phyloP scores from a whole-genome alignment of 2,888 invertebrate species.

The Thereva nobilitata region DNA sequence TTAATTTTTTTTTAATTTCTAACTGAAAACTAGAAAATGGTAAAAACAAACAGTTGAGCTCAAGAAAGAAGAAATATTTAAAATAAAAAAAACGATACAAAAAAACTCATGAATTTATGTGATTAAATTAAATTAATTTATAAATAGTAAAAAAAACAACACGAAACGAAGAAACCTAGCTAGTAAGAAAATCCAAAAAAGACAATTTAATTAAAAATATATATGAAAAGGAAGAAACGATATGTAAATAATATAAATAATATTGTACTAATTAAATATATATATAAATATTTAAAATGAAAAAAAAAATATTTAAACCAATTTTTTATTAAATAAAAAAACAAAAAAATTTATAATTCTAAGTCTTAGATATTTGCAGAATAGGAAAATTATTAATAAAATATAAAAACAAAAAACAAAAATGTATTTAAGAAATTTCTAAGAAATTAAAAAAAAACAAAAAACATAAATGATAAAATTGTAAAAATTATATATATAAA shows the following conservation, averaged over 20 bases:
- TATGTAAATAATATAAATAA: conserved; percentile 30
- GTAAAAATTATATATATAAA: too few relatives aligned
- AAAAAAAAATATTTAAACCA: conserved; percentile 17
- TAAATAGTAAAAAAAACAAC: conserved; percentile 18
- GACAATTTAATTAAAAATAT: conserved; percentile 33
- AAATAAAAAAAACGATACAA: conserved; percentile 5
- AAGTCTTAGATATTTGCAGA: conserved; percentile 22
- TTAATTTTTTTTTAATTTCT: too few relatives aligned
- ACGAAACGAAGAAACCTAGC: conserved; percentile 3
- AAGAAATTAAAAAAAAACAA: too few relatives aligned
- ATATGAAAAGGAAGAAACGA: neutral
- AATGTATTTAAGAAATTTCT: too few relatives aligned
- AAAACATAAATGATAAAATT: too few relatives aligned
- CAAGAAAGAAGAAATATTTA: conserved; percentile 16
- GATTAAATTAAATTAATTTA: conserved; percentile 23
- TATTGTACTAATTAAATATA: conserved; percentile 11
- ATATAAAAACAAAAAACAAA: neutral
- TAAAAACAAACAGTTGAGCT: conserved; percentile 18
- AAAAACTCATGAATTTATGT: conserved; percentile 37
- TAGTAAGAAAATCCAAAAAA: conserved; percentile 23
- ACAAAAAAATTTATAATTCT: conserved; percentile 4
- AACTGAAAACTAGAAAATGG: neutral
- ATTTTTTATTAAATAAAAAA: conserved; percentile 26
- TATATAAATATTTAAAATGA: too few relatives aligned
- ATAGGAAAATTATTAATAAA: conserved; percentile 29